phyloP scores from a whole-genome alignment of 2,888 invertebrate species.

The Lypha dubia region DNA sequence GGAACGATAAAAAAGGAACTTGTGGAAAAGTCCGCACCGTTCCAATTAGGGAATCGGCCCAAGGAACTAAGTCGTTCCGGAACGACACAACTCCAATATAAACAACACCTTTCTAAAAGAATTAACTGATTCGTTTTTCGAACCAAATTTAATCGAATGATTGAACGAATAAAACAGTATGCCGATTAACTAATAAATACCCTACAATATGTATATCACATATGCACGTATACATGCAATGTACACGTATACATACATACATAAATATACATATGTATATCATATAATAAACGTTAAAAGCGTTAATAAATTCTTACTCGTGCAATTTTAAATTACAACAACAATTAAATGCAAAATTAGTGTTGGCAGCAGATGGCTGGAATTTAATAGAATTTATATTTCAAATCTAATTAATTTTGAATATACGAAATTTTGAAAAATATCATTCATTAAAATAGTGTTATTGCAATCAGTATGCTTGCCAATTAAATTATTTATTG shows the following conservation, averaged over 20 bases:
- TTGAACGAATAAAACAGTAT: no score
- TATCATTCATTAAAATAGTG: conserved; percentile 10
- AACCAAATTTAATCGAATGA: no score
- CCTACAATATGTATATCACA: not conserved
- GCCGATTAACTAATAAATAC: no score
- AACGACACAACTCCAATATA: no score
- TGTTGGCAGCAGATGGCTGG: conserved; percentile 44
- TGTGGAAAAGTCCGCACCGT: no score
- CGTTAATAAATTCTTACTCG: not conserved
- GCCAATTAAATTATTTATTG: conserved; percentile 17
- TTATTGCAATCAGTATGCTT: not conserved
- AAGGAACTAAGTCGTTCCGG: no score
- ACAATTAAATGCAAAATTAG: conserved; percentile 16
- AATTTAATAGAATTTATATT: conserved; percentile 16
- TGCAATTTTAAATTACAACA: conserved; percentile 16
- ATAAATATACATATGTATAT: not conserved
- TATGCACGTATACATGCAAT: not conserved
- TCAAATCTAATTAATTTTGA: conserved; percentile 26
- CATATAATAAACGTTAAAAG: not conserved
- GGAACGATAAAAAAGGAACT: no score
- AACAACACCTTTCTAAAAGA: no score
- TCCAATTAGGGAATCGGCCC: no score
- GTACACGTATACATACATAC: not conserved
- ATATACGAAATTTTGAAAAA: conserved; percentile 16
- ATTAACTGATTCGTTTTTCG: no score